These are phyloP conservation scores for Lepidotrigona ventralis DNA, from an alignment of 1,140 invertebrate species.

Conservation along the genomic window DNA sequence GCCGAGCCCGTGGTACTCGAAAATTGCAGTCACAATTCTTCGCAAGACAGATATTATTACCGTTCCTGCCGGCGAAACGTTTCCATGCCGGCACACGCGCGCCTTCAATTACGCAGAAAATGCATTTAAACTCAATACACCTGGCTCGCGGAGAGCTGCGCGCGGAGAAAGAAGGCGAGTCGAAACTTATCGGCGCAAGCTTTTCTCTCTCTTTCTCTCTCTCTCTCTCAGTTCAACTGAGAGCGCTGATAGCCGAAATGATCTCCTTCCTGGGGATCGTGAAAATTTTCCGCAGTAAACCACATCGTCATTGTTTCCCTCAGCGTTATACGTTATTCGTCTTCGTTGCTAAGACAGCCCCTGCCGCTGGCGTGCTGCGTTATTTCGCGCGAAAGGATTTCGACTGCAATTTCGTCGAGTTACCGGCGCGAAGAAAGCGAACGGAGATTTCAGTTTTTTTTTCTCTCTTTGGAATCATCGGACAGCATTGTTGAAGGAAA, in stretches of 20 bases:
- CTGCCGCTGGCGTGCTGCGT: conserved; percentile 22
- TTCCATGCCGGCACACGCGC: conserved; percentile 58
- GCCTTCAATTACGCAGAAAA: conserved; percentile 73
- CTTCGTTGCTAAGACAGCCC: conserved; percentile 28
- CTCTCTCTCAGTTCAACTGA: not conserved
- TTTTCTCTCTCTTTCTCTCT: not conserved
- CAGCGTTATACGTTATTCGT: conserved; percentile 33
- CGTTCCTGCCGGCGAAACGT: conserved; percentile 52
- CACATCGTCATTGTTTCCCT: conserved; percentile 36
- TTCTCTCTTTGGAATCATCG: not conserved
- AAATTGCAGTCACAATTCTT: conserved; percentile 77
- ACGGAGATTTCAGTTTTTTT: conserved; percentile 13
- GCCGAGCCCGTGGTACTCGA: conserved; percentile 59
- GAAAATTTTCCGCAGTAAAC: conserved; percentile 47
- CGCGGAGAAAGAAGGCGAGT: not conserved
- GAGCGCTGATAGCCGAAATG: conserved; percentile 42
- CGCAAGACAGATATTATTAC: conserved; percentile 76
- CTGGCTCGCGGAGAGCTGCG: conserved; percentile 30
- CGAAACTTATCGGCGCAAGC: too few relatives aligned
- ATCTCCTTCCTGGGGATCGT: conserved; percentile 48
- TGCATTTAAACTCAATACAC: conserved; percentile 73
- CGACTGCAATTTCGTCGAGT: conserved; percentile 37
- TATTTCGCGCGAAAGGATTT: conserved; percentile 30
- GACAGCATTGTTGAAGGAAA: not conserved
- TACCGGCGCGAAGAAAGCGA: conserved; percentile 19